These are phyloP conservation scores for Drosophila pseudotakahashii DNA, from an alignment of 2,888 invertebrate species.

Conservation along the genomic window DNA sequence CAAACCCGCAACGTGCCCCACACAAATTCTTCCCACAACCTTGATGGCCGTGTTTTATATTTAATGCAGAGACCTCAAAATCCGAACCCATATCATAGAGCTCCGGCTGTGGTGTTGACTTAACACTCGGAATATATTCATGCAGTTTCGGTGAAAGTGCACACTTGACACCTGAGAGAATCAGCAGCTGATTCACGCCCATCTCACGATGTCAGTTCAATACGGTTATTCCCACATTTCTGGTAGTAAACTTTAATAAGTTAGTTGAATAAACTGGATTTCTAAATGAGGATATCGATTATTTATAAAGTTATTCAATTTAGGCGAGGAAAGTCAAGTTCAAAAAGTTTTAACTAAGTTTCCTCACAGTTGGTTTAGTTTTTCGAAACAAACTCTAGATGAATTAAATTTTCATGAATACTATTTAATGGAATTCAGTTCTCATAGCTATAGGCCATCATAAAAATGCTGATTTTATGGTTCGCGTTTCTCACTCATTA, in stretches of 20 bases:
- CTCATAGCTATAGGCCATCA: background rate
- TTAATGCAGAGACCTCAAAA: slow-evolving; percentile 22
- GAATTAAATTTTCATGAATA: background rate
- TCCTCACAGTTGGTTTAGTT: background rate
- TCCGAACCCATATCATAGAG: background rate
- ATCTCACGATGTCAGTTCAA: background rate
- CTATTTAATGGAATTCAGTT: background rate
- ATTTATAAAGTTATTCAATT: background rate
- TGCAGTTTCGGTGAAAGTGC: slow-evolving; percentile 62
- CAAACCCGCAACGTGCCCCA: slow-evolving; percentile 29
- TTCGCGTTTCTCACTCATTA: slow-evolving; percentile 2
- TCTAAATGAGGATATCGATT: slow-evolving; percentile 4
- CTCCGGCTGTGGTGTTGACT: slow-evolving; percentile 2
- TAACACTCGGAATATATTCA: slow-evolving; percentile 57
- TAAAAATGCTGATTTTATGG: slow-evolving; percentile 14
- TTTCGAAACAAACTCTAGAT: background rate
- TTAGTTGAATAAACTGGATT: background rate
- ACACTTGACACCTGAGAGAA: slow-evolving; percentile 48
- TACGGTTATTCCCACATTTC: background rate
- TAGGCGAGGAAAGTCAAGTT: slow-evolving; percentile 1
- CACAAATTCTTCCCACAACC: slow-evolving; percentile 47
- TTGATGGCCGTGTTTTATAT: slow-evolving; percentile 26
- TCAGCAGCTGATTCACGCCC: slow-evolving; percentile 26
- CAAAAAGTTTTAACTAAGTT: background rate
- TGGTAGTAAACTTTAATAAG: background rate